Percentiles rank a stretch among this genome's conserved stretches.
phyloP scores from a whole-genome alignment of 2,888 invertebrate genomes.

The Melikaiella ostensackeni region DNA sequence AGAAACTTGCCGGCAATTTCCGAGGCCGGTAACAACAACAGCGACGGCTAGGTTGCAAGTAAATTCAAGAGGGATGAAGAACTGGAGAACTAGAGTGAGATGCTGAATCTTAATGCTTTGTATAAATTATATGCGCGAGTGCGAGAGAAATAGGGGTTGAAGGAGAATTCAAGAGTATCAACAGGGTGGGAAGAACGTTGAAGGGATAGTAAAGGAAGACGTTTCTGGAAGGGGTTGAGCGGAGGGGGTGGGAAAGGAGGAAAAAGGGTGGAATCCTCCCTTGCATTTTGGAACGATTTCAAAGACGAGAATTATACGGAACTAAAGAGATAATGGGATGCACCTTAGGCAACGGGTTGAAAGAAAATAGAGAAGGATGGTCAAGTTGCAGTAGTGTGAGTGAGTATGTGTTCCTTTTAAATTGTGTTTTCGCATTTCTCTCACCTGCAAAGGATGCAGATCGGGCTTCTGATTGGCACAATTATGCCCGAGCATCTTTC shows the following conservation, averaged over 20 bases:
- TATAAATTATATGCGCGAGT: constrained; percentile 35
- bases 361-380: constrained; percentile 40
- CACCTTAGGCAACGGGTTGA: constrained; percentile 45
- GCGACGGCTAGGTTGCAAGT: constrained; percentile 46
- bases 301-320: constrained; percentile 56
- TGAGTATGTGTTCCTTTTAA: constrained; percentile 7
- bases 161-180: constrained; percentile 34
- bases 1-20: constrained; percentile 65
- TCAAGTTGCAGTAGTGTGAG: not conserved
- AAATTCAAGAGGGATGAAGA: constrained; percentile 41
- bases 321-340: constrained; percentile 52
- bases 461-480: constrained; percentile 52
- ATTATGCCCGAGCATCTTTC: constrained; percentile 51
- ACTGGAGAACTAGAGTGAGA: constrained; percentile 38
- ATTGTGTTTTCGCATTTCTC: constrained; percentile 45
- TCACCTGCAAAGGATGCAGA: constrained; percentile 44
- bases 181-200: not conserved
- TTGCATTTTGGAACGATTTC: constrained; percentile 53
- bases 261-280: constrained; percentile 41
- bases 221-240: constrained; percentile 36
- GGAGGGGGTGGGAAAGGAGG: constrained; percentile 40
- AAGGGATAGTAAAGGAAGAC: constrained; percentile 40
- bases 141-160: constrained; percentile 29
- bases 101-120: constrained; percentile 41
- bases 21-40: constrained; percentile 52